phyloP scores from a whole-genome alignment of 2,113 vertebrate species.

The Ranitomeya imitator region DNA sequence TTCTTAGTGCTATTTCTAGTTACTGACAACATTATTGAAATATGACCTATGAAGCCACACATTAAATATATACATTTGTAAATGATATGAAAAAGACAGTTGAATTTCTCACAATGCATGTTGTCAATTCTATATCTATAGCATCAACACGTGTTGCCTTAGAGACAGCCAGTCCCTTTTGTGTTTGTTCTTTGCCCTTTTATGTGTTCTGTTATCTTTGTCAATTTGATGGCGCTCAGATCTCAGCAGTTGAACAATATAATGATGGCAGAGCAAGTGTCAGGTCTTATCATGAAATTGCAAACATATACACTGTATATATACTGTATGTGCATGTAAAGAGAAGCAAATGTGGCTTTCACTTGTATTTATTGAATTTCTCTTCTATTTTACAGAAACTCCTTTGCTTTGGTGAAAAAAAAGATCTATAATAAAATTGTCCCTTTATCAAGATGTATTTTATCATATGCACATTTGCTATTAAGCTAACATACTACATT shows the following conservation, averaged over 20 bases:
- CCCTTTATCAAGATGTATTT: conserved; percentile 12
- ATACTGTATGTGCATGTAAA: not conserved
- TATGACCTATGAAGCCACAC: conserved; percentile 37
- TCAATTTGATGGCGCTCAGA: conserved; percentile 48
- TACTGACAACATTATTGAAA: conserved; percentile 55
- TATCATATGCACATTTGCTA: not conserved
- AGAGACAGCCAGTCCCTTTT: conserved; percentile 47
- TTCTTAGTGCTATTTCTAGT: conserved; percentile 47
- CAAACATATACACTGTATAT: conserved; percentile 30
- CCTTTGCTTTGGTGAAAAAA: conserved; percentile 16
- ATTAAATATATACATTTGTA: conserved; percentile 55
- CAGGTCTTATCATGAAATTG: conserved; percentile 50
- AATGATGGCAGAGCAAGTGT: conserved; percentile 56
- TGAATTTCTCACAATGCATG: conserved; percentile 32
- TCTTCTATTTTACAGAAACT: not conserved
- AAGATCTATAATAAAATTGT: conserved; percentile 8
- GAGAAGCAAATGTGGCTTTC: conserved; percentile 30
- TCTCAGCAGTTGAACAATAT: conserved; percentile 58
- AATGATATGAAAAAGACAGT: conserved; percentile 50
- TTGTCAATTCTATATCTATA: conserved; percentile 51
- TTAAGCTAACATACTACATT: not conserved
- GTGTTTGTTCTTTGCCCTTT: conserved; percentile 52
- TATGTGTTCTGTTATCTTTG: conserved; percentile 57
- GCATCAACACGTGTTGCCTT: conserved; percentile 52
- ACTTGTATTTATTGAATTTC: not conserved